Evolutionary conservation across 1,140 invertebrate genomes (phyloP), one percentile per base, ranked within the genome.

Genomic region (Drosophila guanche): DNA sequence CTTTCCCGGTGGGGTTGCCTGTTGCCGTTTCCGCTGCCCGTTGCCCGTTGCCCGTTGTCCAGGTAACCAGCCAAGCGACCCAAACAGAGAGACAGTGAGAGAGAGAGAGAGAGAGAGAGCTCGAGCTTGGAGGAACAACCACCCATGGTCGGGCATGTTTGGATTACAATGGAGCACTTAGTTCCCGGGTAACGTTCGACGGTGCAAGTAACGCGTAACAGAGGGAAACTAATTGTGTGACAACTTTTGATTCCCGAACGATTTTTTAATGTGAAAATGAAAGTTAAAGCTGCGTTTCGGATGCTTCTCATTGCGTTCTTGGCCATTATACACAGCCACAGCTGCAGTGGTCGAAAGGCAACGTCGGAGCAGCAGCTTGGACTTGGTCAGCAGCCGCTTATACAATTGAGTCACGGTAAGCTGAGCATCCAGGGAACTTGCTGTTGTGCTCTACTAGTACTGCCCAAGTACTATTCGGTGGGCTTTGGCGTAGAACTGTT

Each of bases 351-450:
- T 37, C 10, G 33, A 37, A 52, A 53, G 63, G 63, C 51, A 58
- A 40, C 50, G 67, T 41, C 52, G 67, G 33, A 37, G 33, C 63
- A 74, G 27, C 61, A 58, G 67, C 61, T 67, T 57, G 85, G 79
- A 23, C 29, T 33, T 8, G 29, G 29, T 0, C 29, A 33, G 33
- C 74, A 90, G 61, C 70, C 90, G 55, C 70, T 91, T 67, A 90
- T 91, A 89, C 90, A 91, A 85, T 90, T 90, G 71, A 91, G 90
- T 90, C 90, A 91, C 76, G 90, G 90, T 91, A 75, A 89, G 90
- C 76, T 90, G 73, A 78, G 79, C 84, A 88, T 68, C 81, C 77
- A 76, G 45, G 68, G 79, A 88, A 88, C 78, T 76, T 76, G 77
- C 37, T 63, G 60, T 46, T 37, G 33, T 41, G 37, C 46, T 43